These are phyloP conservation scores for Drymodes brunneopygia DNA, from an alignment of 2,113 vertebrate species.

Conservation along the genomic window DNA sequence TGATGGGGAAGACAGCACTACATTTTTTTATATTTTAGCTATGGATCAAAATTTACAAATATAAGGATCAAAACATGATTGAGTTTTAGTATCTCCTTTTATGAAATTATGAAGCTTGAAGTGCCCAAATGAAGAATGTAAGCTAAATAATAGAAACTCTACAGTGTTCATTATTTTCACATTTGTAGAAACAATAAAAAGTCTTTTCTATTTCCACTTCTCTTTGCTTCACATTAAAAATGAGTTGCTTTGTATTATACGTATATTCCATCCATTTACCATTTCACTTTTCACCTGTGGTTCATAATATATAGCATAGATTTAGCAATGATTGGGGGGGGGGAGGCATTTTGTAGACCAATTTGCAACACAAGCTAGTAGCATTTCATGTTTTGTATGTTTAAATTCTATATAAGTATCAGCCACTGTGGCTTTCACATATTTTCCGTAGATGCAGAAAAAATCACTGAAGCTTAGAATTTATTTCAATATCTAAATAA, in stretches of 20 bases:
- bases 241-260: not conserved
- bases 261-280: not conserved
- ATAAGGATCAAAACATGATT: not conserved
- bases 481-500: constrained; percentile 64
- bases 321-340: not conserved
- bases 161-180: not conserved
- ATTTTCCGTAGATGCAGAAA: not conserved
- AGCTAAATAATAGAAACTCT: not conserved
- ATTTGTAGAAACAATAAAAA: not conserved
- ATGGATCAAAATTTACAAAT: constrained; percentile 8
- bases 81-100: not conserved
- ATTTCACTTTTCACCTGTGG: not conserved
- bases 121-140: not conserved
- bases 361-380: not conserved
- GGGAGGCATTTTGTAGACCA: not conserved
- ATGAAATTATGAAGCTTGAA: constrained; percentile 20
- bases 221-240: not conserved
- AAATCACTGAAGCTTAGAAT: constrained; percentile 12
- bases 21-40: not conserved
- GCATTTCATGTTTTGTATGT: not conserved
- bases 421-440: not conserved
- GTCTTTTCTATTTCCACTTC: not conserved
- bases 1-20: not conserved
- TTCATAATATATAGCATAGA: not conserved
- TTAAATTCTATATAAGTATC: constrained; percentile 14